Evolutionary conservation across 2,797 vertebrate genomes (phyloP).

Genomic region (Manis javanica): DNA sequence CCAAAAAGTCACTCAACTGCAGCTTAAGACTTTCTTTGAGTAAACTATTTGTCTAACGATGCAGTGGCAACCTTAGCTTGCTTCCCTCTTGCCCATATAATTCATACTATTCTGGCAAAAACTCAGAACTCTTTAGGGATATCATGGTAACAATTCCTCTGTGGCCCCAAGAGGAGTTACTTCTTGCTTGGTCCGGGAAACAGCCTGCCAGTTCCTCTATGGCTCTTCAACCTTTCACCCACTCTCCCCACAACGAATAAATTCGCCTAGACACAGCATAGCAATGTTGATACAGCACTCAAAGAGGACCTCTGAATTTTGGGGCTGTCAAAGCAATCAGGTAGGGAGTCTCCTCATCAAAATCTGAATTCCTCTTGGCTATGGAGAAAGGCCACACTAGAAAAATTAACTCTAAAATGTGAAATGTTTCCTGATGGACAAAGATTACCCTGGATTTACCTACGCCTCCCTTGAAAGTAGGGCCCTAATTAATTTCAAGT

Average conservation of each 20-base stretch:
- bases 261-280: background rate
- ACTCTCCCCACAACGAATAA: background rate
- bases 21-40: background rate
- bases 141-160: background rate
- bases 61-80: background rate
- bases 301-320: background rate
- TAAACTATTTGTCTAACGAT: background rate
- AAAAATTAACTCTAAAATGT: background rate
- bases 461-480: background rate
- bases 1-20: background rate
- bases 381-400: background rate
- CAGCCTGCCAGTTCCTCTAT: background rate
- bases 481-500: background rate
- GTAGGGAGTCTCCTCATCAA: background rate
- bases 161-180: background rate
- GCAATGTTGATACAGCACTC: background rate
- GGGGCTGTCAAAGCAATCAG: background rate
- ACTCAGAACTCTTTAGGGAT: background rate
- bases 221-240: background rate
- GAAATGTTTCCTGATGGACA: background rate
- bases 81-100: background rate
- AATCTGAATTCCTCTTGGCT: background rate
- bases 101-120: conserved; percentile 6
- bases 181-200: background rate
- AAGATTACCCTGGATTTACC: background rate